Evolutionary conservation across 2,888 invertebrate species (phyloP), one percentile per base, ranked within the genome.

Genomic region (Trichopria drosophilae): DNA sequence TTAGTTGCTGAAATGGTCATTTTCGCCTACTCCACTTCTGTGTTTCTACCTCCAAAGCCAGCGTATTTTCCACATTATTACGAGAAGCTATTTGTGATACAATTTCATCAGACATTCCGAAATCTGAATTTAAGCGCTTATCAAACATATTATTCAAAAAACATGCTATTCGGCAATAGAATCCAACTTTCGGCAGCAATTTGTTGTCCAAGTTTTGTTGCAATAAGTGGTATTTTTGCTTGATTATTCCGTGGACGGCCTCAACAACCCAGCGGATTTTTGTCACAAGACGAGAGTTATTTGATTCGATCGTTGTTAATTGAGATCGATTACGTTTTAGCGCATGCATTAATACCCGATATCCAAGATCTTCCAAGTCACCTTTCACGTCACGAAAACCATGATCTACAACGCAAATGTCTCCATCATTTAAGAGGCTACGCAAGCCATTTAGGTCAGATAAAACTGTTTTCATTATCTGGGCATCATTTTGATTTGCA

Each of bases 391-490:
- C 53, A 20, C 53, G 29, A 16, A 56, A 53, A 4, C 44, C 53
- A 2, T 62, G 43, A 48, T 64, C 63, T 5, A 64, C 36, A 6
- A 63, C 29, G 34, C 49, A 57, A 34, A 61, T 47, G 43, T 65
- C 63, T 6, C 51, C 55, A 22, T 19, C 20, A 46, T 56, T 36
- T 35, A 60, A 6, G 42, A 62, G 13, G 19, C 19, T 31, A 12
- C 19, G 18, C 4, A 46, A 20, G 1, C 46, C 42, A 15, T 45
- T 37, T 1, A 24, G 18, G 32, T 46, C 19, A n/a, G 13, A n/a
- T 28, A 55, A 10, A 22, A 52, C n/a, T n/a, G n/a, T n/a, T n/a
- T n/a, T 52, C n/a, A n/a, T n/a, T n/a, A n/a, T n/a, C n/a, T n/a
- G 3, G 24, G 50, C 55, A 44, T 55, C 55, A 44, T 57, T 57